Evolutionary conservation across 2,888 invertebrate species (phyloP), one percentile per base, ranked within the genome.

Genomic region (Coremacera marginata): DNA sequence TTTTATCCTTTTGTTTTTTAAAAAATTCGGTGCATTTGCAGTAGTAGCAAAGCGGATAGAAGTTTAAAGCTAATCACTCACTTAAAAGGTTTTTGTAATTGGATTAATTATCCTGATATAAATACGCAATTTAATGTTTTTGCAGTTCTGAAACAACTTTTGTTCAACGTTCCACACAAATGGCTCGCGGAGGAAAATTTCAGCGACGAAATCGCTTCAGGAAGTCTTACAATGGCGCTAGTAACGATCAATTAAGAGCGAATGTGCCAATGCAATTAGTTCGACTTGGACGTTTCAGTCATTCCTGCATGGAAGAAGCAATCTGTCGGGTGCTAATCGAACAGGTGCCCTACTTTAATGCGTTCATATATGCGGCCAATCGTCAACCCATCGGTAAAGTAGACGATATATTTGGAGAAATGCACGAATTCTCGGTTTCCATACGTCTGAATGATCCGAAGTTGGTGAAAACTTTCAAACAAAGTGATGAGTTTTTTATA

Each of bases 321-420:
- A 51, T 68, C 25, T 68, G 68, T 4, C 25, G 19, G 19, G 51
- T 68, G 19, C 25, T 22, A 5, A 16, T 68, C 25, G 16, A 22
- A 4, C 19, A 68, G 51, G 68, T 68, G 51, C 68, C 68, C 4
- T 68, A 49, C 51, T 68, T 68, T 34, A 68, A 68, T 25, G 68
- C 68, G 2, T 49, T 25, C 14, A 51, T 68, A 25, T 68, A 68
- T 51, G 9, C 49, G 51, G 51, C 49, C 8, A 68, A 68, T 22
- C 49, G 51, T 7, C 8, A 51, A 16, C 16, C 9, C 11, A 68
- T 68, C 19, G 68, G 68, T 7, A 68, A 68, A 34, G 51, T 68
- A 0, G 68, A 68, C 16, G 68, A 68, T 25, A 14, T 68, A 14
- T 68, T 68, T 34, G 68, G 68, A 5, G 25, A 22, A 16, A 14